phyloP scores from a whole-genome alignment of 2,888 invertebrate species.

The Dendrolimus pini region DNA sequence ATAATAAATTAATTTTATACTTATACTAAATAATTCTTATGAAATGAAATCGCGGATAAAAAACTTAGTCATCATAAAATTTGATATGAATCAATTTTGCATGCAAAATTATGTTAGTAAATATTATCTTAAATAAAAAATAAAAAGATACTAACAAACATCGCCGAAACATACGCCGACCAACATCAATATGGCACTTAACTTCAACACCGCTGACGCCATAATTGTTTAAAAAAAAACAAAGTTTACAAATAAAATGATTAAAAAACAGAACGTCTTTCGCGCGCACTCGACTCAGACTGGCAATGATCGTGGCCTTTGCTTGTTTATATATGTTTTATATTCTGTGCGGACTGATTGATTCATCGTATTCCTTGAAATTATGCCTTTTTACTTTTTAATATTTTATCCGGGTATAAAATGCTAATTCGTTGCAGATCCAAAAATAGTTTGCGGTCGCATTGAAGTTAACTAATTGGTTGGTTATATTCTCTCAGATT shows the following conservation, averaged over 20 bases:
- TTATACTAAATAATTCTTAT: no score
- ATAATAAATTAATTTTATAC: no score
- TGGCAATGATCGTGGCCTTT: constrained; percentile 62
- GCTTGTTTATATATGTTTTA: constrained; percentile 44
- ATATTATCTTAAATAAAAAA: neutral
- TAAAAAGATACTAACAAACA: constrained; percentile 49
- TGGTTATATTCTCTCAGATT: no score
- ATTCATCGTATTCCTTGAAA: constrained; percentile 42
- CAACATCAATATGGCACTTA: constrained; percentile 64
- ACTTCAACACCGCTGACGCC: constrained; percentile 64
- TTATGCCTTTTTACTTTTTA: constrained; percentile 12
- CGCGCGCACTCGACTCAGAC: constrained; percentile 44
- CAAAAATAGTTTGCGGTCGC: no score
- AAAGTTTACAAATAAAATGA: constrained; percentile 26
- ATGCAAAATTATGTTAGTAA: neutral
- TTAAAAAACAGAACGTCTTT: constrained; percentile 30
- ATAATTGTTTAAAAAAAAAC: constrained; percentile 35
- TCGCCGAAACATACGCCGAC: constrained; percentile 49
- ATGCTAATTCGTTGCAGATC: no score
- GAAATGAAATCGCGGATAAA: no score
- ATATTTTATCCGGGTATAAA: no score
- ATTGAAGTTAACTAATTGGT: no score
- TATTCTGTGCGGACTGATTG: constrained; percentile 23
- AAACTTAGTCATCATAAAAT: no score
- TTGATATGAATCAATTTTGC: neutral